A percentile compares a stretch with the other conserved stretches of the same genome.
These are phyloP conservation scores for Montipora efflorescens DNA, from an alignment of 64 coral and sea anemone species.

Conservation along the genomic window DNA sequence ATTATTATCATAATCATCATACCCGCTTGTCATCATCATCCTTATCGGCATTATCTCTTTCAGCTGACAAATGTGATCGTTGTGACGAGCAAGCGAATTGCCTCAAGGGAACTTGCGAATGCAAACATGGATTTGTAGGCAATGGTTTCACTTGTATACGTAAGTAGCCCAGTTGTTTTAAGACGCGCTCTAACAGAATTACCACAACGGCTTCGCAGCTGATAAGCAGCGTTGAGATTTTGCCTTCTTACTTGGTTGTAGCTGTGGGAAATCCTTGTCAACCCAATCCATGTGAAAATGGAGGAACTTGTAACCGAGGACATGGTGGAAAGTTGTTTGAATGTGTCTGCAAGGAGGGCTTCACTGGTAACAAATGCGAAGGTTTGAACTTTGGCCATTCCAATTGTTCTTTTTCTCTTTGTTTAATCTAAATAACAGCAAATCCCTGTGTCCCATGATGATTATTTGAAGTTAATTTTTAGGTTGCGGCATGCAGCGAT, in stretches of 20 bases:
- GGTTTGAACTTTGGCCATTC: constrained; percentile 11
- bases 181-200: too few relatives aligned
- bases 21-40: not conserved
- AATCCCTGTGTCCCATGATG: too few relatives aligned
- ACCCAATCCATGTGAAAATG: constrained; percentile 94
- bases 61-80: constrained; percentile 88
- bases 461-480: too few relatives aligned
- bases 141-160: constrained; percentile 89
- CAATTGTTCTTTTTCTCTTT: not conserved
- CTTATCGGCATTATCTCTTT: not conserved
- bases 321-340: constrained; percentile 85
- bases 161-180: constrained; percentile 8
- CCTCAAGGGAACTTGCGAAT: constrained; percentile 86
- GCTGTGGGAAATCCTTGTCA: constrained; percentile 74
- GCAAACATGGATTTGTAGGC: constrained; percentile 82
- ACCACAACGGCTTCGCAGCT: too few relatives aligned
- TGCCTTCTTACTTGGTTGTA: not conserved
- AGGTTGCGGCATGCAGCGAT: too few relatives aligned
- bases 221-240: too few relatives aligned
- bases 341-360: constrained; percentile 79
- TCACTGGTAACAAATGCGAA: constrained; percentile 79
- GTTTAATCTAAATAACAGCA: too few relatives aligned
- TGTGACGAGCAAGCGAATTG: constrained; percentile 90
- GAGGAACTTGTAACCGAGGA: constrained; percentile 73
- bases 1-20: too few relatives aligned